Evolutionary conservation across 2,888 invertebrate genomes (phyloP), one percentile per base, ranked within the genome.

Genomic region (Acrobasis suavella): DNA sequence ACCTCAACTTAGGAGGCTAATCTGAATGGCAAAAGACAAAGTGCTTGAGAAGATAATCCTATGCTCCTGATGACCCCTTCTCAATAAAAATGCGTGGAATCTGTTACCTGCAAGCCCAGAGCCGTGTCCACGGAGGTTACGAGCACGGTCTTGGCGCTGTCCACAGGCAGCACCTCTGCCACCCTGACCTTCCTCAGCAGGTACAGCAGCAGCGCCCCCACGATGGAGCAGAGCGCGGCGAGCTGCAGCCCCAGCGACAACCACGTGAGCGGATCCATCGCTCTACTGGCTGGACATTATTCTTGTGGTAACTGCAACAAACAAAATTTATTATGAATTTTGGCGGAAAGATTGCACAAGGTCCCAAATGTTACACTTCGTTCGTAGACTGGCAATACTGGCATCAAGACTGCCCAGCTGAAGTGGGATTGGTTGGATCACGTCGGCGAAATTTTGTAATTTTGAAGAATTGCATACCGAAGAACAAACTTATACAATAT

Each of bases 101-200:
- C 22, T 16, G 16, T 1, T 59, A 95, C 94, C 92, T 97, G 96
- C 74, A 96, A 89, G 58, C 96, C 97, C 65, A 96, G 93, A 50
- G 96, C 96, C 63, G 96, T 96, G 72, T 96, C 96, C 66, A 96
- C 96, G 64, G 95, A 96, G 38, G 97, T 97, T 66, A 97, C 95
- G 65, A 97, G 93, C 55, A 97, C 95, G 58, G 95, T 95, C 82
- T 95, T 95, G 63, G 96, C 96, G 71, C 95, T 95, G 72, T 95
- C 95, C 10, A 91, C 88, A 0, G 93, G 93, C 66, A 89, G 80
- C 58, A 93, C 90, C 71, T 93, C 93, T 0, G 93, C 91, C 58
- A 93, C 93, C 72, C 95, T 93, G 65, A 96, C 96, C 86, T 96
- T 96, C 82, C 96, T 94, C 72, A 96, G 91, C 71, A 97, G 88